Conservation (phyloP, 2,888 invertebrate species). For the Acrobasis repandana region DNA sequence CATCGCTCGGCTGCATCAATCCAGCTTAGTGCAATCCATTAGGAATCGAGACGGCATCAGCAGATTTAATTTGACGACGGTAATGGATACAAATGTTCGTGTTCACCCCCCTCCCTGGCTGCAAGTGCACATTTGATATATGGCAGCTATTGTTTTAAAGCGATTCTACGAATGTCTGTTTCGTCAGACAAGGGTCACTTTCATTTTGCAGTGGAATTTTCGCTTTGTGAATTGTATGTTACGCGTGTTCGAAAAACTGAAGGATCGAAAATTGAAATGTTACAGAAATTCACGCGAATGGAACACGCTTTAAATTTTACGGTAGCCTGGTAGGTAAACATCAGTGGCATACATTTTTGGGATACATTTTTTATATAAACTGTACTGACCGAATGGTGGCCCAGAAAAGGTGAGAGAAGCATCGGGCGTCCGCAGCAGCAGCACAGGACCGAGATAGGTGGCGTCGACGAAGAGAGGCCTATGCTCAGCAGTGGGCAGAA, state of each 20-base stretch:
- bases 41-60: constrained; percentile 53
- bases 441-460: too few species aligned
- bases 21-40: constrained; percentile 54
- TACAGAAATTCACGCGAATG: too few species aligned
- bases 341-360: too few species aligned
- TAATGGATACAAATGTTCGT: constrained; percentile 65
- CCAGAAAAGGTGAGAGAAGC: too few species aligned
- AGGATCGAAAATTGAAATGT: too few species aligned
- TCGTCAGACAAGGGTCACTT: constrained; percentile 11
- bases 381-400: too few species aligned
- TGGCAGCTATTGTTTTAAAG: constrained; percentile 19
- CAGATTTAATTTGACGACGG: constrained; percentile 69
- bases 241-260: background rate
- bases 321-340: too few species aligned
- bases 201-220: constrained; percentile 13
- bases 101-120: constrained; percentile 38
- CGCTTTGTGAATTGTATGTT: constrained; percentile 1
- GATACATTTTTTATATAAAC: too few species aligned
- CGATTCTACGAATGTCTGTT: constrained; percentile 1
- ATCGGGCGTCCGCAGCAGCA: too few species aligned
- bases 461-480: too few species aligned
- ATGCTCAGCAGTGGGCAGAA: too few species aligned
- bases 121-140: constrained; percentile 30
- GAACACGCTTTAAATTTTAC: too few species aligned
- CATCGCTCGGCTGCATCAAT: constrained; percentile 38